Evolutionary conservation across 2,888 invertebrate species (phyloP), one percentile per base, ranked within the genome.

Genomic region (Euzophera pinguis): DNA sequence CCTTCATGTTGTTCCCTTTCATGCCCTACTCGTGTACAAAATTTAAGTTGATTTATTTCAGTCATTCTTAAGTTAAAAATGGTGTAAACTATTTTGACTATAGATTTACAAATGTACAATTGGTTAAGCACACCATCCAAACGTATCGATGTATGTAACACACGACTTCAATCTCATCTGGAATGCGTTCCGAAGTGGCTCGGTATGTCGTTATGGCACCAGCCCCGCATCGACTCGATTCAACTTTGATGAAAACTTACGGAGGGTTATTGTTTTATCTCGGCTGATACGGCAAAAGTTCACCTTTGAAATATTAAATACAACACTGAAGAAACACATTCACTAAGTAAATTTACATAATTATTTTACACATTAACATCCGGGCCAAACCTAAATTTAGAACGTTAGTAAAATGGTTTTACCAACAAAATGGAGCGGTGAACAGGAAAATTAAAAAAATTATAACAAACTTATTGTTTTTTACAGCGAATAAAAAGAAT

Each of bases 401-500:
- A 22, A 22, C 22, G 22, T 22, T 3, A 22, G 22, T 22, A 22
- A 22, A n/a, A 22, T 22, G 22, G 5, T 22, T 2, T 22, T 5
- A 43, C 3, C 16, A 27, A 27, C 43, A 9, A 27, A 4, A 43
- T 3, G 3, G 6, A 43, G 17, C 10, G 8, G 12, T 6, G n/a
- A 38, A 38, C 5, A 38, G 1, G 65, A 65, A 64, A 64, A 66
- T 67, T 63, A 54, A 63, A 59, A 58, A 64, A 67, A 62, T 22
- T 12, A 4, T 22, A n/a, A 47, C 14, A 34, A n/a, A n/a, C n/a
- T n/a, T n/a, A n/a, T n/a, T n/a, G n/a, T n/a, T n/a, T n/a, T n/a
- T 77, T 82, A 71, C 71, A 72, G 71, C 64, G 73, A 77, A 77
- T 55, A 54, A 77, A 75, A 79, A 78, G 63, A 68, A 75, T 75